Evolutionary conservation across 2,113 vertebrate genomes (phyloP).

Genomic region (Pseudorhombus dupliciocellatus): DNA sequence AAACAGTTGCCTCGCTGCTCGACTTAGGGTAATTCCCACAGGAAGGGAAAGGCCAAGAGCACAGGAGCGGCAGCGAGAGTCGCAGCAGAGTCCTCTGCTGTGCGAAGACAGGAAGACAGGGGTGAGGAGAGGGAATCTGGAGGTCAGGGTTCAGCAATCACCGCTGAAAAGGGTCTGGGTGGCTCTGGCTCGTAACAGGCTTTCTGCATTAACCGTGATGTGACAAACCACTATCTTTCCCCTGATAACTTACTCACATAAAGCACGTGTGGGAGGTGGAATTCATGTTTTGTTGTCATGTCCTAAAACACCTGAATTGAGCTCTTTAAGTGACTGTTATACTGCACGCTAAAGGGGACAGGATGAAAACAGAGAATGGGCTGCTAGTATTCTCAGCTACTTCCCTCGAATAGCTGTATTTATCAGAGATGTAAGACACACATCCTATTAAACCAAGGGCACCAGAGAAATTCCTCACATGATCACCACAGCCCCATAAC

Average conservation of each 20-base stretch:
- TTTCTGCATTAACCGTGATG: slow-evolving; percentile 52
- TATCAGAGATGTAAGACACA: slow-evolving; percentile 81
- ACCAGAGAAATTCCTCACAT: slow-evolving; percentile 81
- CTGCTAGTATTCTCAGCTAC: slow-evolving; percentile 66
- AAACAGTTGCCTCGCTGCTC: slow-evolving; percentile 68
- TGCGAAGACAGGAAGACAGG: slow-evolving; percentile 76
- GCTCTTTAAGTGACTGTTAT: slow-evolving; percentile 56
- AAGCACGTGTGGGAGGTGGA: slow-evolving; percentile 37
- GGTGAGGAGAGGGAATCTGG: slow-evolving; percentile 69
- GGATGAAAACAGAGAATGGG: slow-evolving; percentile 42
- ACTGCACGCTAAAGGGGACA: slow-evolving; percentile 44
- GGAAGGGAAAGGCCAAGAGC: slow-evolving; percentile 74
- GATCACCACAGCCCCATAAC: slow-evolving; percentile 82
- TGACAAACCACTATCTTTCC: slow-evolving; percentile 45
- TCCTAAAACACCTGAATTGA: slow-evolving; percentile 64
- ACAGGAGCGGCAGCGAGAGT: slow-evolving; percentile 56
- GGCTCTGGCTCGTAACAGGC: slow-evolving; percentile 61
- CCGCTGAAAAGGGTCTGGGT: slow-evolving; percentile 61
- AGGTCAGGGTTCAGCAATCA: slow-evolving; percentile 78
- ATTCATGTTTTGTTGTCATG: slow-evolving; percentile 51
- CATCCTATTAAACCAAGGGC: slow-evolving; percentile 86
- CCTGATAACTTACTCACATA: slow-evolving; percentile 49
- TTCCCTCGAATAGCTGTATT: slow-evolving; percentile 78
- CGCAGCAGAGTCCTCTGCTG: slow-evolving; percentile 47
- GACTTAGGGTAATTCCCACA: slow-evolving; percentile 65